Base-by-base conservation (phyloP, 2,797 vertebrate genomes). In the Poeciliopsis infans region DNA sequence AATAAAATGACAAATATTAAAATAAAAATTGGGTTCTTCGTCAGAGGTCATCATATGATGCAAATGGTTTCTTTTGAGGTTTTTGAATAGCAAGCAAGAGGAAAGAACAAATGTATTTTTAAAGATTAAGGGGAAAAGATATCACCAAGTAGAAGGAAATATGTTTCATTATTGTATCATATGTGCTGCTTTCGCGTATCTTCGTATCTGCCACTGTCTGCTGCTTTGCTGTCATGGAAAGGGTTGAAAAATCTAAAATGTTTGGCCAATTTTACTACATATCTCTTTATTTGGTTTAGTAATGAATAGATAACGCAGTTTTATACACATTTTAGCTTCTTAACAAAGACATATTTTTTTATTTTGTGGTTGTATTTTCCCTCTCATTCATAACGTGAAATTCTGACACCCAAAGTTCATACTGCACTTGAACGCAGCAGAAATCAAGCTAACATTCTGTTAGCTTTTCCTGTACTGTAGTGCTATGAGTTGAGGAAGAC, bases 401-500 rank as follows among this genome's bases (percentile, higher is more conserved):
- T 6, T 33, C 1, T 55, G 36, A 68, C 33, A 16, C 13, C 2
- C 45, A 61, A 73, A 6, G 7, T 28, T 79, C 66, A 13, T 4
- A 3, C 39, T 13, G 61, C 2, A 2, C 47, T 0, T 88, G 84
- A 94, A 93, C n/a, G 87, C 82, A 75, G 16, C 92, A 74, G 8
- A 3, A 11, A 18, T 15, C 3, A 1, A 33, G 79, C 74, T 76
- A n/a, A 72, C 84, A 79, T 87, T 81, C 39, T 72, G 31, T 31
- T 84, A 86, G 83, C 84, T 49, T 70, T 78, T 82, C 72, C 31
- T 12, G 31, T 45, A 31, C 78, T 83, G 82, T 39, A 66, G 76
- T 91, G 91, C 74, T 88, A 93, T 93, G 92, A 93, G 87, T 92
- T 92, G 84, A 93, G 83, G 28, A 39, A 80, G 57, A 83, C 78